Conservation (phyloP, 2,797 vertebrate species). For the Anas acuta region DNA sequence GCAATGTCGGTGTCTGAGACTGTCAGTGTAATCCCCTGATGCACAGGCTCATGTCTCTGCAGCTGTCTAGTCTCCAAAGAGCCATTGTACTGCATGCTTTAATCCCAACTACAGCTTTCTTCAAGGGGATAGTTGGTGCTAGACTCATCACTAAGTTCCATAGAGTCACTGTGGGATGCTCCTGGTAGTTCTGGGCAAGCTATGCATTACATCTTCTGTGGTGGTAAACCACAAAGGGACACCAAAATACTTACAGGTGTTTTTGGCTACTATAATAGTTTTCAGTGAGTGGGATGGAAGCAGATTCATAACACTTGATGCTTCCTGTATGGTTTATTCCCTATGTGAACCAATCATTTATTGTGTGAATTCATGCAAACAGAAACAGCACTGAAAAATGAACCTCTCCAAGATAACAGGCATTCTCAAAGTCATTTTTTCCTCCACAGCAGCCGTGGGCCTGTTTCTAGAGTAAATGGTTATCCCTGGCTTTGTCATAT, state of each 20-base stretch:
- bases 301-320: not conserved
- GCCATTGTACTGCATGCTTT: not conserved
- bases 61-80: not conserved
- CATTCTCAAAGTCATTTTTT: not conserved
- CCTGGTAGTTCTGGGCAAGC: not conserved
- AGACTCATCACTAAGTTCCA: not conserved
- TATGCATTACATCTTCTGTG: not conserved
- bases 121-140: not conserved
- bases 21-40: accelerated
- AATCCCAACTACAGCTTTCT: not conserved
- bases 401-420: not conserved
- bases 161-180: not conserved
- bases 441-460: not conserved
- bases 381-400: not conserved
- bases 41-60: accelerated
- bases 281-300: not conserved
- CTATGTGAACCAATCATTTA: accelerated
- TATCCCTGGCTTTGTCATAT: not conserved
- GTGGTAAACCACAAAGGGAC: not conserved
- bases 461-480: not conserved
- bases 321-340: not conserved
- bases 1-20: not conserved
- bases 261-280: not conserved
- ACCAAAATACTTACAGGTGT: not conserved
- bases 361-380: not conserved